Evolutionary conservation across 2,888 invertebrate genomes (phyloP).

Genomic region (Campoplex nolae): DNA sequence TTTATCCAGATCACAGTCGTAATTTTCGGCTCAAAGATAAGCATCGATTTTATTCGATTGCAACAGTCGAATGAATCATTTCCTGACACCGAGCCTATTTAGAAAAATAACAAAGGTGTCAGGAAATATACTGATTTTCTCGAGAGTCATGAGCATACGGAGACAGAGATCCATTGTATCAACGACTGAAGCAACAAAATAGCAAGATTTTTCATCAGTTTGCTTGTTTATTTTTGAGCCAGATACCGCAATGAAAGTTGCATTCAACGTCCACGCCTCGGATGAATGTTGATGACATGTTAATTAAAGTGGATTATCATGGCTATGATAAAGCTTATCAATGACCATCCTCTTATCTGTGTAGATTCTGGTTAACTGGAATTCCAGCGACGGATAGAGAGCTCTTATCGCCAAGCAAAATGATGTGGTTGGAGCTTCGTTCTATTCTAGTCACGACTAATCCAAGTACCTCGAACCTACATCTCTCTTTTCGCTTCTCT

Average conservation of each 20-base stretch:
- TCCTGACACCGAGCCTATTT: not conserved
- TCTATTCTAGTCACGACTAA: slow-evolving; percentile 52
- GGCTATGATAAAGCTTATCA: slow-evolving; percentile 15
- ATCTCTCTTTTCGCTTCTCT: slow-evolving; percentile 9
- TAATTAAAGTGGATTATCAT: slow-evolving; percentile 16
- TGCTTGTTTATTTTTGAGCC: too few relatives aligned
- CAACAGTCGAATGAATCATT: not conserved
- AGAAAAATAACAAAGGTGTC: too few relatives aligned
- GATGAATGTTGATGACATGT: slow-evolving; percentile 17
- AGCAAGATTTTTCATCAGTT: too few relatives aligned
- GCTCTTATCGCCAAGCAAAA: slow-evolving; percentile 51
- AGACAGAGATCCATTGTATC: not conserved
- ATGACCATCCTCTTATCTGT: slow-evolving; percentile 24
- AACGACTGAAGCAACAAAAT: not conserved
- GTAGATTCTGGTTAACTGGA: slow-evolving; percentile 6
- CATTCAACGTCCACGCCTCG: not conserved
- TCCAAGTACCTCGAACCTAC: slow-evolving; percentile 37
- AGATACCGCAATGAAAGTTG: not conserved
- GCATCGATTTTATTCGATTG: not conserved
- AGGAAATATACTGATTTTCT: too few relatives aligned
- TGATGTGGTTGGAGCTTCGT: slow-evolving; percentile 42
- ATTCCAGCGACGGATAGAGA: slow-evolving; percentile 18
- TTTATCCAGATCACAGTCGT: not conserved
- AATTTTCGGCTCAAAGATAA: not conserved
- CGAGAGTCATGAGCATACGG: too few relatives aligned